phyloP scores from a whole-genome alignment of 2,113 vertebrate genomes.

The Hippocampus barbouri region DNA sequence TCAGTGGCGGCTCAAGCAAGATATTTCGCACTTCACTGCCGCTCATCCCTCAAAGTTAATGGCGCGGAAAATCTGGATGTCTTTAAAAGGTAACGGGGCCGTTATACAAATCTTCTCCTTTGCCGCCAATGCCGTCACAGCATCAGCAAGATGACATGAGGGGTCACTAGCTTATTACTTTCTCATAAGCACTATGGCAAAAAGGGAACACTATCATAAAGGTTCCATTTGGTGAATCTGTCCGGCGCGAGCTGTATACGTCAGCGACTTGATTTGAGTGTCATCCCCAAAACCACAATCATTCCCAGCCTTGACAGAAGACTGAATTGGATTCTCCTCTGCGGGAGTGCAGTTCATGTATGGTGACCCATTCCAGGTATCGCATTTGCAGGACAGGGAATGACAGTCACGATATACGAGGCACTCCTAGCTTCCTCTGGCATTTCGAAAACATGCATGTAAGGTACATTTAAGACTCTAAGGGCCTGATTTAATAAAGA shows the following conservation, averaged over 20 bases:
- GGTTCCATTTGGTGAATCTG: constrained; percentile 20
- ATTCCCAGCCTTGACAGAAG: constrained; percentile 34
- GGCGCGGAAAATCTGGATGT: constrained; percentile 70
- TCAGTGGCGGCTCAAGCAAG: constrained; percentile 53
- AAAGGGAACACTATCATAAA: constrained; percentile 28
- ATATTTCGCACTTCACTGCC: constrained; percentile 54
- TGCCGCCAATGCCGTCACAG: constrained; percentile 31
- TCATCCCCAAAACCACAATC: constrained; percentile 23
- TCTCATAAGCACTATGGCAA: constrained; percentile 22
- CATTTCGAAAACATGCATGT: not conserved
- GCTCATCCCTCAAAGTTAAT: constrained; percentile 71
- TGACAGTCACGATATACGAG: not conserved
- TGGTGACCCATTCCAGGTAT: not conserved
- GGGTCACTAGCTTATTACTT: constrained; percentile 41
- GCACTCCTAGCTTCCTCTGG: not conserved
- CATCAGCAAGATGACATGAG: constrained; percentile 37
- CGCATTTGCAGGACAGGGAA: not conserved
- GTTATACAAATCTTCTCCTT: constrained; percentile 52
- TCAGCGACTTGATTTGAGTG: constrained; percentile 19
- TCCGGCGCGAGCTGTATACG: constrained; percentile 5
- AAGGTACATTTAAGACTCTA: not conserved
- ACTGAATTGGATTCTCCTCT: not conserved
- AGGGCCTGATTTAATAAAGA: not conserved
- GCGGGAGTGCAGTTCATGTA: not conserved
- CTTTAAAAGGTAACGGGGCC: constrained; percentile 69